phyloP scores from a whole-genome alignment of 92 coral and sea anemone species.

The Nematostella vectensis region DNA sequence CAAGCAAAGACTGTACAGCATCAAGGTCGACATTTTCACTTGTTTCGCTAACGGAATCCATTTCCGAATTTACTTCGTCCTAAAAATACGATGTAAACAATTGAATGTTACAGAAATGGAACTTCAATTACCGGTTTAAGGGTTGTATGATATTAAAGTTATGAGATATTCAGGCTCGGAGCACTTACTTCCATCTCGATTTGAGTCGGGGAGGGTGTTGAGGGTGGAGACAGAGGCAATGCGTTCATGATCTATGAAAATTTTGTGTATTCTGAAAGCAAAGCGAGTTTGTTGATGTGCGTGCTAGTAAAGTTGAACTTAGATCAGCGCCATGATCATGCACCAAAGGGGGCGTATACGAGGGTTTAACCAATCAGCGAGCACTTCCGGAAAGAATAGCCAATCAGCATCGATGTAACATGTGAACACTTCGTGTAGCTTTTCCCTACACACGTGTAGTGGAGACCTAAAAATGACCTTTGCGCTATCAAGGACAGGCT shows the following conservation, averaged over 20 bases:
- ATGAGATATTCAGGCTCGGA: neutral
- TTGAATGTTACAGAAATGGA: neutral
- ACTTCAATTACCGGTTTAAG: neutral
- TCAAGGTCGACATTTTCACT: conserved; percentile 72
- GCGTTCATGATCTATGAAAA: conserved; percentile 55
- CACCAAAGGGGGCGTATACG: conserved; percentile 78
- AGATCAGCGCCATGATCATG: conserved; percentile 85
- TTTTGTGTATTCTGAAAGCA: conserved; percentile 8
- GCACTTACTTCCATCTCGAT: conserved; percentile 84
- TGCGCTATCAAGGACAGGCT: conserved; percentile 43
- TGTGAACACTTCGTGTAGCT: conserved; percentile 95
- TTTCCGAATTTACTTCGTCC: conserved; percentile 33
- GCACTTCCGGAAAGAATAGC: conserved; percentile 25
- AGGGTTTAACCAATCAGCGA: conserved; percentile 92
- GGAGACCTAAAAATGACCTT: conserved; percentile 58
- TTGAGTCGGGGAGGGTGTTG: conserved; percentile 81
- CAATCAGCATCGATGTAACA: conserved; percentile 79
- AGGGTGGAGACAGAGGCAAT: conserved; percentile 98
- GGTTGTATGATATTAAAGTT: too few relatives aligned
- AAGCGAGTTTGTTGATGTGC: conserved; percentile 4
- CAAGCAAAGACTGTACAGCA: conserved; percentile 95
- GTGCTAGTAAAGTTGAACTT: conserved; percentile 63
- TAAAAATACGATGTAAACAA: conserved; percentile 51
- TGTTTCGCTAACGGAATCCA: conserved; percentile 37
- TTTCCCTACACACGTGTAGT: conserved; percentile 72